Base-by-base conservation (phyloP, 2,888 invertebrate species). In the Pachliopta kotzebuea region DNA sequence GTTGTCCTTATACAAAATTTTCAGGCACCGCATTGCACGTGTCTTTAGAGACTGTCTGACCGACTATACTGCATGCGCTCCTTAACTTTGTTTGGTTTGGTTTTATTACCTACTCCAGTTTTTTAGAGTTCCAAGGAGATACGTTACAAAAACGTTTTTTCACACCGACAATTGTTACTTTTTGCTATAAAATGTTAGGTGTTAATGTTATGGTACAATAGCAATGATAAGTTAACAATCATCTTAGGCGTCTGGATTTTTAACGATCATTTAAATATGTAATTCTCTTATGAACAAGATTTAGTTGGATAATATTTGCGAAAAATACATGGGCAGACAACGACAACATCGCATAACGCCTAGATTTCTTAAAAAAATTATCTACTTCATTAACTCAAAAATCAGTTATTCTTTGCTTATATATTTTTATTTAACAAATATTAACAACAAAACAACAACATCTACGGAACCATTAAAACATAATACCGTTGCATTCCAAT, bases 71-170 rank as follows among this genome's bases (percentile, higher is more conserved):
- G 63, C 62, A 63, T 65, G 63, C 68, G 64, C 45, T 73, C 74
- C 74, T 76, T 77, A 81, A 83, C 84, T 83, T 81, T 87, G 86
- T 86, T 86, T 84, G 83, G 68, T 69, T 67, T 77, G 74, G 81
- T 77, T 78, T 71, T 70, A 70, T 82, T 84, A 84, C 78, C 77
- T 83, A 82, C 83, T 80, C 80, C 72, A 80, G 75, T 83, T 85
- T 88, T 87, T 88, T 85, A 83, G 81, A 80, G 77, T 73, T 80
- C 74, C 83, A 82, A 84, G 80, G 79, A 70, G 61, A 61, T 78
- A 69, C 49, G 66, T 67, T 37, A 68, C 74, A 72, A 80, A 85
- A 81, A 79, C 73, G 73, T 78, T 78, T 45, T 78, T 78, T 74
- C 74, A 67, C 68, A 61, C 23, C 72, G 60, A 80, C 80, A 83